Base-by-base conservation (phyloP, 1,140 invertebrate species). In the Atta colombica region DNA sequence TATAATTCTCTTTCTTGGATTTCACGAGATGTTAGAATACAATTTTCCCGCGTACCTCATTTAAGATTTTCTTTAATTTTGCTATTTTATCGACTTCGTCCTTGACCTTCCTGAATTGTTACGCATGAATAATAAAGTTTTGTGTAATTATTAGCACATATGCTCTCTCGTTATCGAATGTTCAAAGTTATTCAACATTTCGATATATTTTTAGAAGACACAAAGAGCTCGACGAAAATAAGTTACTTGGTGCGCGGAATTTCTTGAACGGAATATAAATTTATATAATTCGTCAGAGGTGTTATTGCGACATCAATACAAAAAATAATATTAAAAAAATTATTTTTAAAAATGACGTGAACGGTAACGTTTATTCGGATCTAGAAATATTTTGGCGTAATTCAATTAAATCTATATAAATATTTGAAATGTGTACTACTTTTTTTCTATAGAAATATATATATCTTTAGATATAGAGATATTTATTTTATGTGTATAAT, bases 201-300 rank as follows among this genome's bases (percentile, higher is more conserved):
- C 28, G 74, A 28, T 84, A 53, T 89, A 89, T 88, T 89, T 89
- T 89, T 71, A 66, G 82, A 63, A 21, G 1, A 16, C 31, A 25
- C 53, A 85, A 85, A 85, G 31, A 14, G 2, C 7, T 63, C 49
- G 71, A 61, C 66, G 61, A 78, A 89, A 87, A 88, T 71, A 35
- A 18, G 8, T 28, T 45, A 45, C 58, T 31, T 25, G 35, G 39
- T 86, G 35, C 25, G 21, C 60, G 55, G 58, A 45, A 60, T 39
- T 63, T 63, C 14, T 12, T 61, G 14, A 7, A 88, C 31, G 55
- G 21, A 25, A 78, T 1, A 7, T 39, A 39, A 35, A 77, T 61
- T 25, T 60, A 25, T 25, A 25, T 25, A 81, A 45, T 88, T 85
- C 60, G 53, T 25, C 7, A 21, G 53, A 58, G 7, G 10, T 28